A percentile compares a stretch with the other conserved stretches of the same genome.
phyloP scores from a whole-genome alignment of 1,140 invertebrate species.

The Polypedilum pembai region DNA sequence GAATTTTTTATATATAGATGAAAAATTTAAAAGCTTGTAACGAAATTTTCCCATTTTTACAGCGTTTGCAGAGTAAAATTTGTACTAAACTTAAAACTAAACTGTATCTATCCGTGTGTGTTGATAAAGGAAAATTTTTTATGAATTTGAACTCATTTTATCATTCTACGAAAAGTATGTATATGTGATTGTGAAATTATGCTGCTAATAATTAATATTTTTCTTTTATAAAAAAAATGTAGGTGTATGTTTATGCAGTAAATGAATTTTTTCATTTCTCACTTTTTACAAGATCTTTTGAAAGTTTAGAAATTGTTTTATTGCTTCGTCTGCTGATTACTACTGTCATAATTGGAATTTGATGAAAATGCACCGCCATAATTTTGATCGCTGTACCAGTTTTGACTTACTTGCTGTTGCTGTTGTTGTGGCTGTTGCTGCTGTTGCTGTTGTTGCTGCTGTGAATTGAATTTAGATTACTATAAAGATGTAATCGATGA shows the following conservation, averaged over 20 bases:
- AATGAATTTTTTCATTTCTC: neutral
- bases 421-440: too few relatives aligned
- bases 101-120: neutral
- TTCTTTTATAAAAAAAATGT: neutral
- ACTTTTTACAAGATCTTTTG: neutral
- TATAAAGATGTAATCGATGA: neutral
- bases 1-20: too few relatives aligned
- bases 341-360: neutral
- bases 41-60: too few relatives aligned
- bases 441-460: conserved; percentile 9
- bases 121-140: too few relatives aligned
- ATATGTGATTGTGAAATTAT: neutral
- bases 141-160: too few relatives aligned
- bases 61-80: neutral
- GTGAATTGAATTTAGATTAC: conserved; percentile 4
- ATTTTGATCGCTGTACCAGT: conserved; percentile 19
- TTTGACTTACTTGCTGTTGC: neutral
- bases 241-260: neutral
- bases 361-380: conserved; percentile 25
- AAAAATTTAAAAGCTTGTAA: too few relatives aligned
- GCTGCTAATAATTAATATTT: neutral
- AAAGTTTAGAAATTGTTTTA: neutral
- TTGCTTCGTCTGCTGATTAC: neutral
- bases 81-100: conserved; percentile 3
- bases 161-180: too few relatives aligned